Evolutionary conservation across 2,888 invertebrate genomes (phyloP).

Genomic region (Idaea dimidiata): DNA sequence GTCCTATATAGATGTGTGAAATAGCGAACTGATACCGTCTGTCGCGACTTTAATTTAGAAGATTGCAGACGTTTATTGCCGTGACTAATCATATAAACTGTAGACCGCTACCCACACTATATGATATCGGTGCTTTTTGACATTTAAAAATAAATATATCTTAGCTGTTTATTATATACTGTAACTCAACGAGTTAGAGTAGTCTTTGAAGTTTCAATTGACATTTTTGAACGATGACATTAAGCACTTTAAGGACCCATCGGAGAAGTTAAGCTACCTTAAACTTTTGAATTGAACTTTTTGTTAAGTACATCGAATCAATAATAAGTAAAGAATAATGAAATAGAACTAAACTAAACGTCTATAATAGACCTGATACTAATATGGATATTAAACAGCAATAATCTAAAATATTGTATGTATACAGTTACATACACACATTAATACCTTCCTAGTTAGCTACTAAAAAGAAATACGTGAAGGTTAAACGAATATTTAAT

Average conservation of each 20-base stretch:
- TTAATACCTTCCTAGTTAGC: no score
- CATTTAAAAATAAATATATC: slow-evolving; percentile 41
- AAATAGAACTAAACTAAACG: no score
- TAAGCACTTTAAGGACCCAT: no score
- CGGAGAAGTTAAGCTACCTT: not conserved
- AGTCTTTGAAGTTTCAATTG: not conserved
- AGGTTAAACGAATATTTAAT: no score
- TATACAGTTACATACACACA: no score
- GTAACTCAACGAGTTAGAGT: slow-evolving; percentile 16
- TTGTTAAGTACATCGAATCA: not conserved
- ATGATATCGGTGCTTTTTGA: slow-evolving; percentile 58
- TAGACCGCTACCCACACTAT: slow-evolving; percentile 59
- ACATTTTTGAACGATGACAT: not conserved
- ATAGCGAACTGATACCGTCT: slow-evolving; percentile 48
- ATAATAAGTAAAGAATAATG: not conserved
- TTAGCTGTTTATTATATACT: not conserved
- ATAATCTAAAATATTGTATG: no score
- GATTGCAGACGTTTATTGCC: slow-evolving; percentile 65
- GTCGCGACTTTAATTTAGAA: slow-evolving; percentile 58
- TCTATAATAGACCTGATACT: no score
- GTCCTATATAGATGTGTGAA: slow-evolving; percentile 26
- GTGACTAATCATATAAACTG: slow-evolving; percentile 67
- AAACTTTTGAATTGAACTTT: not conserved
- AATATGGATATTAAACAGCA: no score
- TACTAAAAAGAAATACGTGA: not conserved